A percentile compares a stretch with the other conserved stretches of the same genome.
Evolutionary conservation across 2,888 invertebrate species (phyloP).

Genomic region (Mimachlamys varia): DNA sequence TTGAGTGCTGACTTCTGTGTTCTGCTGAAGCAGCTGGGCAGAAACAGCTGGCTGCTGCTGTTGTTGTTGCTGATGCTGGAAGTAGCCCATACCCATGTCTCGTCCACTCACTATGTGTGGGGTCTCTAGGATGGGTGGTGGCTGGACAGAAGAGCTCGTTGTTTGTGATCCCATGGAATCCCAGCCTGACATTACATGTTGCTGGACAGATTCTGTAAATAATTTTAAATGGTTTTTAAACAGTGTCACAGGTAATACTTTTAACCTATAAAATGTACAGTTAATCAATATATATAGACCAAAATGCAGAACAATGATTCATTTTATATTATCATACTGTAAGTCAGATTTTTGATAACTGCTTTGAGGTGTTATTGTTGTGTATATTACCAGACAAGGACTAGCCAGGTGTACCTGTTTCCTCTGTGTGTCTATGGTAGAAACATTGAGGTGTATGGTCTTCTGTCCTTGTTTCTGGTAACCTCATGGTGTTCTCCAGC

Average conservation of each 20-base stretch:
- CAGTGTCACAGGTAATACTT: neutral
- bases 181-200: neutral
- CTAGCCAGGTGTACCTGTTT: constrained; percentile 57
- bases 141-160: neutral
- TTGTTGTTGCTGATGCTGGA: constrained; percentile 20
- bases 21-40: neutral
- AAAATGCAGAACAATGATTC: too few relatives aligned
- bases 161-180: constrained; percentile 36
- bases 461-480: constrained; percentile 68
- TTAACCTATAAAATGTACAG: neutral
- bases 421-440: constrained; percentile 70
- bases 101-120: neutral
- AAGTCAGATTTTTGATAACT: too few relatives aligned
- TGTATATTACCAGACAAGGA: too few relatives aligned
- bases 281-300: neutral
- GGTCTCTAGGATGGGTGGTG: neutral
- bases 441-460: constrained; percentile 75
- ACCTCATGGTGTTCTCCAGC: constrained; percentile 76
- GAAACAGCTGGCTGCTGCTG: neutral
- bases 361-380: too few relatives aligned
- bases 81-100: neutral
- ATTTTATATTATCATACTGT: too few relatives aligned
- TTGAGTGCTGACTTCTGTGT: neutral
- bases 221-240: neutral
- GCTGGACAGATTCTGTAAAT: constrained; percentile 9